Conservation (phyloP, 2,888 invertebrate species). For the Dione juno region DNA sequence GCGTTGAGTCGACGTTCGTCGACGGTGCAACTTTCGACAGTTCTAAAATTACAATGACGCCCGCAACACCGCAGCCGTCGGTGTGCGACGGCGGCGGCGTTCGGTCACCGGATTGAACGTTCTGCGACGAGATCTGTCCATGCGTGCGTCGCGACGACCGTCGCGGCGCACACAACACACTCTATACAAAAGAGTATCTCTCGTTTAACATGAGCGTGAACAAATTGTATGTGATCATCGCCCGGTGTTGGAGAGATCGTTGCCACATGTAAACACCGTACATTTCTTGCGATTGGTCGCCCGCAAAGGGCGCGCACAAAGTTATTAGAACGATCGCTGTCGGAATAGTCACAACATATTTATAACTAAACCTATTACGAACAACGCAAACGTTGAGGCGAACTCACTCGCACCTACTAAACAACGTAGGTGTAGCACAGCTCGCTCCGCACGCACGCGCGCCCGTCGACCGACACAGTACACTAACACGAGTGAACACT, state of each 20-base stretch:
- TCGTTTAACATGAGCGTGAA: constrained; percentile 10
- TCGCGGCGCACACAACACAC: not conserved
- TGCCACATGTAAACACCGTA: not conserved
- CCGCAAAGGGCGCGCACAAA: too few relatives aligned
- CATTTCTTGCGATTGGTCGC: not conserved
- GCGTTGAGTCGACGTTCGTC: not conserved
- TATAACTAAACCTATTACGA: not conserved
- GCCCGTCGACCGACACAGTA: constrained; percentile 19
- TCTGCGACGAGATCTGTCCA: not conserved
- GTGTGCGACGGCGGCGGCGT: not conserved
- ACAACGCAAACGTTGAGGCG: not conserved
- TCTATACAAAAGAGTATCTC: not conserved
- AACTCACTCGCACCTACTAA: not conserved
- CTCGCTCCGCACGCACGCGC: not conserved
- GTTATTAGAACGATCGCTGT: not conserved
- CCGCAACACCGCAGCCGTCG: not conserved
- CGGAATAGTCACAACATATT: not conserved
- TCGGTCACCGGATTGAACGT: constrained; percentile 12
- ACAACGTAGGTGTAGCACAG: not conserved
- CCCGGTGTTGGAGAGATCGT: constrained; percentile 22
- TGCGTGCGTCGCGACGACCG: not conserved
- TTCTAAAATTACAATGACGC: not conserved
- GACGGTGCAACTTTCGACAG: not conserved
- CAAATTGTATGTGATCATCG: not conserved
- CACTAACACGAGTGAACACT: not conserved